A percentile compares a stretch with the other conserved stretches of the same genome.
phyloP scores from a whole-genome alignment of 2,888 invertebrate genomes.

The Gordius sp. region DNA sequence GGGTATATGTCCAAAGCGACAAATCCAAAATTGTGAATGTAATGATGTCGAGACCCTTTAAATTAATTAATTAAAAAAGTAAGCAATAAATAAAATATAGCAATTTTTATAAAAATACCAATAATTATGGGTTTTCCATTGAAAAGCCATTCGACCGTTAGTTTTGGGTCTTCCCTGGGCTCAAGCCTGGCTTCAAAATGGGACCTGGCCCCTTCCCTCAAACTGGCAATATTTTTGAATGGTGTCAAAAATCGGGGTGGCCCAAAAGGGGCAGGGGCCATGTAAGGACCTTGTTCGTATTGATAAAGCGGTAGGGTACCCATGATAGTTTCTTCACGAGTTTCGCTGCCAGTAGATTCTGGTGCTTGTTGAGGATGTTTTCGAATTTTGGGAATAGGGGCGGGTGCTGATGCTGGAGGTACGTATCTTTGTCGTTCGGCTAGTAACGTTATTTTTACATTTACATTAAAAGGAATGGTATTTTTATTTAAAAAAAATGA shows the following conservation, averaged over 20 bases:
- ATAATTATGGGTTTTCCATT: constrained; percentile 37
- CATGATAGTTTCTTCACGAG: too few species aligned
- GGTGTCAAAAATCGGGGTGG: neutral
- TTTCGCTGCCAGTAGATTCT: neutral
- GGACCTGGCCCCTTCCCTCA: constrained; percentile 43
- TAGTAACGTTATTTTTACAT: too few species aligned
- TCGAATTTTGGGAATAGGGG: neutral
- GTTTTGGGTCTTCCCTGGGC: constrained; percentile 58
- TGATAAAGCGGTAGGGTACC: neutral
- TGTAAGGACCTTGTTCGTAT: neutral
- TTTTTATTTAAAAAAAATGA: too few species aligned
- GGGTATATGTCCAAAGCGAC: neutral
- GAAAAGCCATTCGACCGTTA: constrained; percentile 68
- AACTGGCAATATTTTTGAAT: neutral
- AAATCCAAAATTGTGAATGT: neutral
- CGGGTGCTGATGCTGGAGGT: neutral
- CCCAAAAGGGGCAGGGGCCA: neutral
- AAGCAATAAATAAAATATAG: neutral
- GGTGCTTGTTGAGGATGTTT: neutral
- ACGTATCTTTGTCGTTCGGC: too few species aligned
- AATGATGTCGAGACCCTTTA: neutral
- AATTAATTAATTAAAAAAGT: neutral
- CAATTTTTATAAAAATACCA: too few species aligned
- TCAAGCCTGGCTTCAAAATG: constrained; percentile 65
- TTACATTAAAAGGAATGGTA: too few species aligned